These are phyloP conservation scores for Gastrophysa polygoni DNA, from an alignment of 2,888 invertebrate species.

Conservation along the genomic window DNA sequence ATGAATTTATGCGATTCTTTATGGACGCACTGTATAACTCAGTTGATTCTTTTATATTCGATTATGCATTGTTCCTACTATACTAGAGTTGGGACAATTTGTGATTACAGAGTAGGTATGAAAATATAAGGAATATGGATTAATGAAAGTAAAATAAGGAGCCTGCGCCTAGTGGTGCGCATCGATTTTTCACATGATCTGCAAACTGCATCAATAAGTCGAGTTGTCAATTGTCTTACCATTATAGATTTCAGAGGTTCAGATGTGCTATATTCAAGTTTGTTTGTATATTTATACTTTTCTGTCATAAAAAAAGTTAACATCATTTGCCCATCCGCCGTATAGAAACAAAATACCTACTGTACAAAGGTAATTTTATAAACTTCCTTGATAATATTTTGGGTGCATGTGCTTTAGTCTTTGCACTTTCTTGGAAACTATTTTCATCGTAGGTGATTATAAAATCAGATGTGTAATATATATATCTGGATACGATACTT, in stretches of 20 bases:
- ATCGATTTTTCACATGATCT: slow-evolving; percentile 27
- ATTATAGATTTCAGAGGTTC: background rate
- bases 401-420: background rate
- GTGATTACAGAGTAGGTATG: no score
- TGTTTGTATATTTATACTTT: background rate
- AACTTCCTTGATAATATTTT: background rate
- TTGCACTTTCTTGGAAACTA: background rate
- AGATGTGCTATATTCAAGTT: background rate
- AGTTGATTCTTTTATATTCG: no score
- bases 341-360: background rate
- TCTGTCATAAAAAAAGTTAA: no score
- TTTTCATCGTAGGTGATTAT: no score
- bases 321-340: background rate
- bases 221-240: background rate
- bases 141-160: slow-evolving; percentile 4
- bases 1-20: no score
- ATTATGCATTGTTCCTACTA: no score
- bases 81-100: no score
- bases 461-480: no score
- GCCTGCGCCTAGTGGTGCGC: slow-evolving; percentile 28
- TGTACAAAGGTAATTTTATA: background rate
- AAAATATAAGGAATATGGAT: background rate
- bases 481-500: no score
- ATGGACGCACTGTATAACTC: no score
- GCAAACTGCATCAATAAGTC: background rate